Conservation (phyloP, 2,113 vertebrate genomes). For the Synodontis membranacea region DNA sequence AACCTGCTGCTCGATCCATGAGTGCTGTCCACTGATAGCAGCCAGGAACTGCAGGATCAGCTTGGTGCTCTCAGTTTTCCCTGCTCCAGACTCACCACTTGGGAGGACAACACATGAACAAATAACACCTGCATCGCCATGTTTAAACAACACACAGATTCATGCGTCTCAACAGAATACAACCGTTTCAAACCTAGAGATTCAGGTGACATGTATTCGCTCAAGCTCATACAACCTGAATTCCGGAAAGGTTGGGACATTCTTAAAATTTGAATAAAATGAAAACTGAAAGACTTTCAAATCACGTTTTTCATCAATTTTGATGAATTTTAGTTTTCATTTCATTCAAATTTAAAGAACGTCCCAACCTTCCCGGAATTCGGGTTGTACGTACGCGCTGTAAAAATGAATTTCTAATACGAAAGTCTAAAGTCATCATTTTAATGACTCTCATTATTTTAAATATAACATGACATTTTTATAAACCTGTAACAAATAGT, state of each 20-base stretch:
- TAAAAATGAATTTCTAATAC: background rate
- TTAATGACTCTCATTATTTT: background rate
- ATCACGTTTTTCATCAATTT: no score
- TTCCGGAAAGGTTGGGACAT: no score
- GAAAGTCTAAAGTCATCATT: no score
- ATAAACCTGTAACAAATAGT: background rate
- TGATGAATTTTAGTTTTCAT: no score
- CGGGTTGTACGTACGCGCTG: no score
- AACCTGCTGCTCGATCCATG: slow-evolving; percentile 98
- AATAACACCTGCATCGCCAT: background rate
- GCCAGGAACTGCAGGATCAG: slow-evolving; percentile 96
- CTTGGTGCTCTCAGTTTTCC: slow-evolving; percentile 98
- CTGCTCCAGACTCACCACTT: slow-evolving; percentile 95
- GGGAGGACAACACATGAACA: background rate
- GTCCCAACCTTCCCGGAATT: no score
- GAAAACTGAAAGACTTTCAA: no score
- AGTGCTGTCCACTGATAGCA: slow-evolving; percentile 95
- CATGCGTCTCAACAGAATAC: background rate
- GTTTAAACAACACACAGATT: background rate
- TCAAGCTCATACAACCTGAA: background rate
- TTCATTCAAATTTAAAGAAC: no score
- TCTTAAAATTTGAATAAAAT: no score
- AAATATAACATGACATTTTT: background rate
- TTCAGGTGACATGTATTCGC: background rate
- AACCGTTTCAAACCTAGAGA: background rate